These are phyloP conservation scores for Trichonephila inaurata DNA, from an alignment of 1,140 invertebrate genomes.

Conservation along the genomic window DNA sequence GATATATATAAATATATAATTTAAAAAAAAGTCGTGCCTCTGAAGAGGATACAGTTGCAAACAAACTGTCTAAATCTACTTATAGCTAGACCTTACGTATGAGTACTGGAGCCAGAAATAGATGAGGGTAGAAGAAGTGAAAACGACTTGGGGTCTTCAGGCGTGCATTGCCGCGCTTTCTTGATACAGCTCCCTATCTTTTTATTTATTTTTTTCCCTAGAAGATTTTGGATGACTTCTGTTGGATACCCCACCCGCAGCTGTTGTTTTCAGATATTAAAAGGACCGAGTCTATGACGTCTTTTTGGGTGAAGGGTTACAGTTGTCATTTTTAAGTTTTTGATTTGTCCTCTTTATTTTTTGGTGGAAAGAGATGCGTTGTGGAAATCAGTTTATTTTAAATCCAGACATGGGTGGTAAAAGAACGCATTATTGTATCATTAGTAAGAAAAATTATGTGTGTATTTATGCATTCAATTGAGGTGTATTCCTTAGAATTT, in stretches of 20 bases:
- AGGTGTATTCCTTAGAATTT: too few relatives aligned
- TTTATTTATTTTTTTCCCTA: neutral
- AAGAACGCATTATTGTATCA: too few relatives aligned
- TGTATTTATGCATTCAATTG: too few relatives aligned
- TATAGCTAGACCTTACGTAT: neutral
- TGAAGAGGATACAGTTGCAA: constrained; percentile 45
- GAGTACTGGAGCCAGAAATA: neutral
- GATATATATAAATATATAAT: neutral
- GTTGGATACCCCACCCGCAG: neutral
- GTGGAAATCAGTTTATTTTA: too few relatives aligned
- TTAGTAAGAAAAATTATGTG: too few relatives aligned
- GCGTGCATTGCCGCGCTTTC: constrained; percentile 1
- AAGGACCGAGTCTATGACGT: neutral
- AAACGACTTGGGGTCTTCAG: constrained; percentile 14
- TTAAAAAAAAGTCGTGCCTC: neutral
- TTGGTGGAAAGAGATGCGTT: neutral
- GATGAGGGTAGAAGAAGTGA: neutral
- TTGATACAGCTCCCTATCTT: neutral
- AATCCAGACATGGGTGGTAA: too few relatives aligned
- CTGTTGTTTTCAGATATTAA: constrained; percentile 38
- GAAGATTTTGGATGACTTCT: constrained; percentile 28
- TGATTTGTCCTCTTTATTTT: neutral
- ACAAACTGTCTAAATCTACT: constrained; percentile 39
- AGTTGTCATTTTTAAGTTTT: neutral
- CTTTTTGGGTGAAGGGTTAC: constrained; percentile 4